phyloP scores from a whole-genome alignment of 2,888 invertebrate species.

The Acleris cristana region DNA sequence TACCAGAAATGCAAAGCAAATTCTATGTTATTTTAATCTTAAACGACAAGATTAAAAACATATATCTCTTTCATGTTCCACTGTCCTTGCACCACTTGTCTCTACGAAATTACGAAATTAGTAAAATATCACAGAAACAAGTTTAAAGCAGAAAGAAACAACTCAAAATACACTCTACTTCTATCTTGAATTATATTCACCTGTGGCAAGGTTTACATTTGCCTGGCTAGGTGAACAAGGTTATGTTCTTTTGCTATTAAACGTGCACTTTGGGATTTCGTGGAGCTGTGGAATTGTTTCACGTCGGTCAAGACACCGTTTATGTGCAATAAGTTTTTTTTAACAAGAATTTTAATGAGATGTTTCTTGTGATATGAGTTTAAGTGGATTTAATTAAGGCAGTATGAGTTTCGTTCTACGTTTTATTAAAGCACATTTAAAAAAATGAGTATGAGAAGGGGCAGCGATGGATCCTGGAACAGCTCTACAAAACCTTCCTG shows the following conservation, averaged over 20 bases:
- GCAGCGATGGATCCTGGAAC: too few species aligned
- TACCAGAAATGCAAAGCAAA: not conserved
- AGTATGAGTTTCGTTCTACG: not conserved
- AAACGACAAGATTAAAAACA: slow-evolving; percentile 1
- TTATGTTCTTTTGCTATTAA: too few species aligned
- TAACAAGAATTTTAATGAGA: slow-evolving; percentile 42
- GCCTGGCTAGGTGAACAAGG: too few species aligned
- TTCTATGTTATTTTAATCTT: not conserved
- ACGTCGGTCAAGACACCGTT: slow-evolving; percentile 52
- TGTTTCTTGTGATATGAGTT: slow-evolving; percentile 7
- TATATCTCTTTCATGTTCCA: not conserved
- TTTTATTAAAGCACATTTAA: too few species aligned
- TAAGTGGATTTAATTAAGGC: slow-evolving; percentile 19
- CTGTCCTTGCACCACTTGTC: not conserved
- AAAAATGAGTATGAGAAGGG: too few species aligned
- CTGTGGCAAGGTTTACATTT: too few species aligned
- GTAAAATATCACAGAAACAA: slow-evolving; percentile 39
- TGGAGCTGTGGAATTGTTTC: slow-evolving; percentile 49
- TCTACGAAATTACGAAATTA: slow-evolving; percentile 41
- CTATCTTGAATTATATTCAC: too few species aligned
- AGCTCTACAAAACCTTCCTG: too few species aligned
- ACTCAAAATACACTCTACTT: too few species aligned
- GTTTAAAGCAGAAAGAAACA: not conserved
- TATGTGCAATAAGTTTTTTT: slow-evolving; percentile 46
- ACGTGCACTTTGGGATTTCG: slow-evolving; percentile 36